Conservation (phyloP, 1,140 invertebrate genomes). For the Medauroidea extradentata region DNA sequence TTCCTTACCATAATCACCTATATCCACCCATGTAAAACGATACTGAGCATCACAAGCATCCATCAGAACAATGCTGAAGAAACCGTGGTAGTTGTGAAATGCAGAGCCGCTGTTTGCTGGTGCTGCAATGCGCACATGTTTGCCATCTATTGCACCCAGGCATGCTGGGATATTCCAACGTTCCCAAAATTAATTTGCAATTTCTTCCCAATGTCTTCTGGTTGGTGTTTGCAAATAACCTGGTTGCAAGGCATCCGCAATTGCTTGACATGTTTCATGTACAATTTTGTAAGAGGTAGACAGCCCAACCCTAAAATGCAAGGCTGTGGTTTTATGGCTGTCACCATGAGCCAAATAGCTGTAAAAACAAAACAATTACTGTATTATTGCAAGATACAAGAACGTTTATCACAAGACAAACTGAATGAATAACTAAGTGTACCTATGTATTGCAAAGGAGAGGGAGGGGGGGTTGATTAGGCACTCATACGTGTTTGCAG, state of each 20-base stretch:
- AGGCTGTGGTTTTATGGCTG: neutral
- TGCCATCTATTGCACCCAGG: slow-evolving; percentile 41
- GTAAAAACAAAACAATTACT: slow-evolving; percentile 16
- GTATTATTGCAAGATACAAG: no score
- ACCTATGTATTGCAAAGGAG: no score
- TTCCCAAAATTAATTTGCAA: slow-evolving; percentile 30
- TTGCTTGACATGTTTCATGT: slow-evolving; percentile 17
- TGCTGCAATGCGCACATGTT: slow-evolving; percentile 31
- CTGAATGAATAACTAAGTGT: no score
- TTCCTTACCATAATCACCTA: slow-evolving; percentile 9
- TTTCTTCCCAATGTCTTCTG: slow-evolving; percentile 27
- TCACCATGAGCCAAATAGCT: slow-evolving; percentile 23
- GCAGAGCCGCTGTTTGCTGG: slow-evolving; percentile 22
- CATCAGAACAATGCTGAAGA: slow-evolving; percentile 32
- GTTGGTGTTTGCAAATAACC: slow-evolving; percentile 14
- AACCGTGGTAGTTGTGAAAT: slow-evolving; percentile 37
- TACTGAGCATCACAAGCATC: slow-evolving; percentile 26
- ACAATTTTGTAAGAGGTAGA: neutral
- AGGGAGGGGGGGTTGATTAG: no score
- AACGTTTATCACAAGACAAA: no score
- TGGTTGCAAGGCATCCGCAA: slow-evolving; percentile 12
- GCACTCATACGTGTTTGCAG: no score
- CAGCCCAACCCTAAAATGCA: neutral
- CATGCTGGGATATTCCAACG: slow-evolving; percentile 42
- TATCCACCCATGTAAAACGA: slow-evolving; percentile 3